Conservation (phyloP, 2,797 vertebrate genomes). For the Monodelphis domestica region DNA sequence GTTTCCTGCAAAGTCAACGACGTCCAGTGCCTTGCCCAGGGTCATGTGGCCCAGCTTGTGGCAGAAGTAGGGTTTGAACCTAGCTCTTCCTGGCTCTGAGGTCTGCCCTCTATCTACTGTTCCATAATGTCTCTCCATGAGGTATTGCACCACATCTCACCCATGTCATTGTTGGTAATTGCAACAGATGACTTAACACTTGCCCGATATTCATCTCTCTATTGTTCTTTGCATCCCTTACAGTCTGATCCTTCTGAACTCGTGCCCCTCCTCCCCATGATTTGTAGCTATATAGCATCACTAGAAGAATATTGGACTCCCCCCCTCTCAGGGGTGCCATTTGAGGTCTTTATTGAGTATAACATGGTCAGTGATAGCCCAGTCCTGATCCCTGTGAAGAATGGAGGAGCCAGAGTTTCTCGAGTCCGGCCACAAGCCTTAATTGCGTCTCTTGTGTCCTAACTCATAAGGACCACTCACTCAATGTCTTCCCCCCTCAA, state of each 20-base stretch:
- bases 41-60: not conserved
- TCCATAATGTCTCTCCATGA: not conserved
- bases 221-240: too few species aligned
- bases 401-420: too few species aligned
- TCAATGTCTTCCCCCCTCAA: too few species aligned
- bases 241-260: not conserved
- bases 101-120: not conserved
- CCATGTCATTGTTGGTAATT: not conserved
- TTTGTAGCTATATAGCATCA: not conserved
- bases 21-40: not conserved
- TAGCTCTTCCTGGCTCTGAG: not conserved
- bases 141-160: not conserved
- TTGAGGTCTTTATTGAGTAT: not conserved
- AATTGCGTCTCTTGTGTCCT: too few species aligned
- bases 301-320: not conserved
- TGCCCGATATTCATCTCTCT: not conserved
- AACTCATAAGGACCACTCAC: too few species aligned
- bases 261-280: not conserved
- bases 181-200: not conserved
- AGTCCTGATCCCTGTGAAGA: too few species aligned
- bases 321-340: not conserved
- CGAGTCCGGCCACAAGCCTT: too few species aligned
- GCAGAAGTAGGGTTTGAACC: not conserved
- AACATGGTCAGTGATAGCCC: not conserved
- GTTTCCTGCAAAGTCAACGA: too few species aligned